These are phyloP conservation scores for Watsonalla cultraria DNA, from an alignment of 2,888 invertebrate genomes.

Conservation along the genomic window DNA sequence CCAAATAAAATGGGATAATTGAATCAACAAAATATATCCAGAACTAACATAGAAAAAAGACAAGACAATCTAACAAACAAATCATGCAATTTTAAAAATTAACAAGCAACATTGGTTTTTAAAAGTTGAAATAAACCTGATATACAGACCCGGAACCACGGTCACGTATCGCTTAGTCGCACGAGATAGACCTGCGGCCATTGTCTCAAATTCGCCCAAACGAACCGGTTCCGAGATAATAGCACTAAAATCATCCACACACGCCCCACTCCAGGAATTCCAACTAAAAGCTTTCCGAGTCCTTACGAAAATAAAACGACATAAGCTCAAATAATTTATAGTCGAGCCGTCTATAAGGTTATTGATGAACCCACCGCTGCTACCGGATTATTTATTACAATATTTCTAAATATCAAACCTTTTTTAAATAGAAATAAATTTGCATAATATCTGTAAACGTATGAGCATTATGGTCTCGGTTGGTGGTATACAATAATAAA, in stretches of 20 bases:
- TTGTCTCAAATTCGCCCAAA: slow-evolving; percentile 70
- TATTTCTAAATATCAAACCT: background rate
- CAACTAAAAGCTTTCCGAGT: slow-evolving; percentile 18
- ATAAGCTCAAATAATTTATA: background rate
- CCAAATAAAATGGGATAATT: too few species aligned
- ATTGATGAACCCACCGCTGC: background rate
- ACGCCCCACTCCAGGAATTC: slow-evolving; percentile 48
- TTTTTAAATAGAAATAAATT: slow-evolving; percentile 11
- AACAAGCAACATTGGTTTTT: background rate
- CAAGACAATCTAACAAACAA: background rate
- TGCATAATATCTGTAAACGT: slow-evolving; percentile 26
- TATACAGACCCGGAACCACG: slow-evolving; percentile 40
- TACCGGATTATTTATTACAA: background rate
- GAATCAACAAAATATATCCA: too few species aligned
- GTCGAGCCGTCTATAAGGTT: background rate
- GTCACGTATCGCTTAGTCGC: slow-evolving; percentile 25
- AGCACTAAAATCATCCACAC: slow-evolving; percentile 51
- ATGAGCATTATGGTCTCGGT: slow-evolving; percentile 22
- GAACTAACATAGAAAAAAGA: too few species aligned
- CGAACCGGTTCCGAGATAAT: slow-evolving; percentile 68
- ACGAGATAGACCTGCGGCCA: slow-evolving; percentile 36
- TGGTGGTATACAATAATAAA: slow-evolving; percentile 34
- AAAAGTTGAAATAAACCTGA: slow-evolving; percentile 23
- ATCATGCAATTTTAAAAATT: background rate
- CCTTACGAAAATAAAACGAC: slow-evolving; percentile 7